These are phyloP conservation scores for Embiotoca jacksoni DNA, from an alignment of 2,113 vertebrate genomes.

Conservation along the genomic window DNA sequence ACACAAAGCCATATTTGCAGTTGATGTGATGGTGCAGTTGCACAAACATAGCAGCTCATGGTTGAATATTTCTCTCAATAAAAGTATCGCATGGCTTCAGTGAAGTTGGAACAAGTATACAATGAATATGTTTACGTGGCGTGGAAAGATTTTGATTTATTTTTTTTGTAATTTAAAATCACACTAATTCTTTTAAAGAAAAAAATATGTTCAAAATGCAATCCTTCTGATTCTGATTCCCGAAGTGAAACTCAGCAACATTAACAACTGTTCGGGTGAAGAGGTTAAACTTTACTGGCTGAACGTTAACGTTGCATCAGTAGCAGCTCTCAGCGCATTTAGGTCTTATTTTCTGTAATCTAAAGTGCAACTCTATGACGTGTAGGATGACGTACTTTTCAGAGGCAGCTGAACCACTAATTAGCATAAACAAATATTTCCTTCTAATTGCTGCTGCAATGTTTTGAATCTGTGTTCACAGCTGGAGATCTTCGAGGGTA, in stretches of 20 bases:
- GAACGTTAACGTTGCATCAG: no score
- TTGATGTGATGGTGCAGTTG: neutral
- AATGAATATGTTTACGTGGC: neutral
- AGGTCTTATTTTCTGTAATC: no score
- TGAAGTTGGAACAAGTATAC: neutral
- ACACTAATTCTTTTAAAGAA: no score
- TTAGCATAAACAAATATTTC: neutral
- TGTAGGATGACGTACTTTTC: no score
- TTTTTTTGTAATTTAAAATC: neutral
- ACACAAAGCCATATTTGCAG: neutral
- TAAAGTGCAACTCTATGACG: no score
- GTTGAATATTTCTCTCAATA: neutral
- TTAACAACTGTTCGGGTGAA: neutral
- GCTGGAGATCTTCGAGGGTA: neutral
- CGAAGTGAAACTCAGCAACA: neutral
- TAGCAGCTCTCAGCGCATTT: no score
- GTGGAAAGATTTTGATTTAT: neutral
- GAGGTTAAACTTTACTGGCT: neutral
- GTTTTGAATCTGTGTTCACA: slow-evolving; percentile 1
- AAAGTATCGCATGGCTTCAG: slow-evolving; percentile 3
- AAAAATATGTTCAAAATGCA: neutral
- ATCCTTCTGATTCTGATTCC: neutral
- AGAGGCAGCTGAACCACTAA: no score
- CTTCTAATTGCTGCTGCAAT: neutral
- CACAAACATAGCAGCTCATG: neutral